Evolutionary conservation across 2,113 vertebrate species (phyloP).

Genomic region (Panthera uncia): DNA sequence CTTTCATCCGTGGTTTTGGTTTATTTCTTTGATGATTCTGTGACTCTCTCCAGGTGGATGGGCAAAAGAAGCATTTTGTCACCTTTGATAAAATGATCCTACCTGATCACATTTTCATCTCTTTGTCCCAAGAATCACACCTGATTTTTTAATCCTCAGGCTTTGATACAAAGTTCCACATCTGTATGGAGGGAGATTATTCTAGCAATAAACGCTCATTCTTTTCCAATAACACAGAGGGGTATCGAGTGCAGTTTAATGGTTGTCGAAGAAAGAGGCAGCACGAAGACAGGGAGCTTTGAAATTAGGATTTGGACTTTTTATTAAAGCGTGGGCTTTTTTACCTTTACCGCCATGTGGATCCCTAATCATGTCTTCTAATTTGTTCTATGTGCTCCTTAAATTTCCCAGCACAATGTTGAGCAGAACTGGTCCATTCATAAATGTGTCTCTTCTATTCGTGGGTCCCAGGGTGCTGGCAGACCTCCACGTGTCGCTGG

Average conservation of each 20-base stretch:
- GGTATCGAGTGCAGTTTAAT: rapidly evolving
- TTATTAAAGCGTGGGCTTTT: not conserved
- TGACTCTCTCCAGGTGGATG: not conserved
- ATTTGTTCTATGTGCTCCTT: not conserved
- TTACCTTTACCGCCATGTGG: not conserved
- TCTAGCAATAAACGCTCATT: not conserved
- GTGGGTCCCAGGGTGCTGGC: not conserved
- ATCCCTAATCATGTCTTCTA: not conserved
- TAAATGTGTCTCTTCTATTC: too few relatives aligned
- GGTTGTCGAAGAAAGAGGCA: not conserved
- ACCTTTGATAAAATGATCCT: not conserved
- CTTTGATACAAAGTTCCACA: not conserved
- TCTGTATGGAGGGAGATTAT: not conserved
- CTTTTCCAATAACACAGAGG: not conserved
- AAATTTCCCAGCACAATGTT: not conserved
- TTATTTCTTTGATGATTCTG: not conserved
- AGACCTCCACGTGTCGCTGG: rapidly evolving
- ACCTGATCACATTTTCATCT: not conserved
- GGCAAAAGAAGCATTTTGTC: not conserved
- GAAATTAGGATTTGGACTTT: not conserved
- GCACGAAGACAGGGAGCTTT: not conserved
- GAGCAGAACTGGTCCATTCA: not conserved
- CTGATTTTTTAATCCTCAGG: not conserved
- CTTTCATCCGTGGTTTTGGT: too few relatives aligned
- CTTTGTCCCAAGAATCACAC: not conserved